A percentile compares a stretch with the other conserved stretches of the same genome.
These are phyloP conservation scores for Spilosoma lubricipeda DNA, from an alignment of 2,888 invertebrate genomes.

Conservation along the genomic window DNA sequence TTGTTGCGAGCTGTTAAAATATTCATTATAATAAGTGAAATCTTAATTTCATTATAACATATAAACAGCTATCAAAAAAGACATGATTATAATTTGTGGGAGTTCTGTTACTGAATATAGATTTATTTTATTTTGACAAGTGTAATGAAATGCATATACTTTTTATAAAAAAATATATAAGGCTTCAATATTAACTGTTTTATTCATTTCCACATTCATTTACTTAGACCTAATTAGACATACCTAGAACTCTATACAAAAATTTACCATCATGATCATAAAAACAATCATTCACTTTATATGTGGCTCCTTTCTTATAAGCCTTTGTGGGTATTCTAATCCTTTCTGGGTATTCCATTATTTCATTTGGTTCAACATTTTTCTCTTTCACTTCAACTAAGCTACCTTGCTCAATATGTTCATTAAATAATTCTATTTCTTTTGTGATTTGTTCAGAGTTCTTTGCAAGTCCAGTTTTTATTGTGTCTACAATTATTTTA, in stretches of 20 bases:
- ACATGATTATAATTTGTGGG: slow-evolving; percentile 55
- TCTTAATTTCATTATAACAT: slow-evolving; percentile 37
- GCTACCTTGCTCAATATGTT: slow-evolving; percentile 47
- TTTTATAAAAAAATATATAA: slow-evolving; percentile 81
- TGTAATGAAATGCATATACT: slow-evolving; percentile 81
- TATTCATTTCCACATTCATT: slow-evolving; percentile 67
- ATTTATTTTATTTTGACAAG: slow-evolving; percentile 74
- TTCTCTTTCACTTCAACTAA: slow-evolving; percentile 60
- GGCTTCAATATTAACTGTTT: slow-evolving; percentile 72
- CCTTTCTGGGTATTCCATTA: slow-evolving; percentile 84
- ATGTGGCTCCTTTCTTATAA: slow-evolving; percentile 88
- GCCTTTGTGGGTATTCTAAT: slow-evolving; percentile 90
- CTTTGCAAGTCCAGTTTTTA: slow-evolving; percentile 42
- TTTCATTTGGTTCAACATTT: slow-evolving; percentile 50
- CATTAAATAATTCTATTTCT: slow-evolving; percentile 61
- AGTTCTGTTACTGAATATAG: slow-evolving; percentile 54
- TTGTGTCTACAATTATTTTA: slow-evolving; percentile 67
- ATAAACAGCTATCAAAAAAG: slow-evolving; percentile 50
- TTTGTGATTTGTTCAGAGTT: slow-evolving; percentile 49
- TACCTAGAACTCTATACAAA: slow-evolving; percentile 92
- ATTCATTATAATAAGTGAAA: slow-evolving; percentile 58
- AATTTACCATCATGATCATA: slow-evolving; percentile 93
- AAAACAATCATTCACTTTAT: slow-evolving; percentile 92
- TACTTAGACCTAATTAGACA: slow-evolving; percentile 68
- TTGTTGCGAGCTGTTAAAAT: slow-evolving; percentile 60